phyloP scores from a whole-genome alignment of 2,888 invertebrate genomes.

The Limnephilus marmoratus region DNA sequence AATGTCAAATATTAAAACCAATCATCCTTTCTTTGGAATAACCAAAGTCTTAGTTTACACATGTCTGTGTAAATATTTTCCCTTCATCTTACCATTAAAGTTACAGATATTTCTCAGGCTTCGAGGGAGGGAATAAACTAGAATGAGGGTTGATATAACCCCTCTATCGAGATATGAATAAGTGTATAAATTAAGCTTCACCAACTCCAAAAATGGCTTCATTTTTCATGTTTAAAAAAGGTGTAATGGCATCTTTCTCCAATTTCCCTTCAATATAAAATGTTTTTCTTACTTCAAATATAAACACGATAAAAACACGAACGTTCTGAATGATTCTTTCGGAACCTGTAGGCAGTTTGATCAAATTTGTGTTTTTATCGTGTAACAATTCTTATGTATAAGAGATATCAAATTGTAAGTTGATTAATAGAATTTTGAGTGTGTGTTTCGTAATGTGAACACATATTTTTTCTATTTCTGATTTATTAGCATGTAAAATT shows the following conservation, averaged over 20 bases:
- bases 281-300: not conserved
- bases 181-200: slow-evolving; percentile 15
- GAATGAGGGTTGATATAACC: slow-evolving; percentile 37
- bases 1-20: slow-evolving; percentile 63
- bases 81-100: slow-evolving; percentile 62
- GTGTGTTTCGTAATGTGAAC: not conserved
- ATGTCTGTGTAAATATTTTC: slow-evolving; percentile 66
- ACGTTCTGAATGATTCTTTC: not conserved
- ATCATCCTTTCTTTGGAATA: slow-evolving; percentile 58
- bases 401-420: not conserved
- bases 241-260: not conserved
- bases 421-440: not conserved
- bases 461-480: not conserved
- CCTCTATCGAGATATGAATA: slow-evolving; percentile 3
- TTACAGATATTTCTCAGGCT: slow-evolving; percentile 53
- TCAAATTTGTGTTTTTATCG: not conserved
- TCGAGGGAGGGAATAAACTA: slow-evolving; percentile 15
- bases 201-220: not conserved
- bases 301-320: not conserved
- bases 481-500: not conserved
- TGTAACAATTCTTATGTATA: not conserved
- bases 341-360: not conserved
- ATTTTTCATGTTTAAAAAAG: slow-evolving; percentile 4
- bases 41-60: slow-evolving; percentile 64
- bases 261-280: not conserved